Base-by-base conservation (phyloP, 2,113 vertebrate genomes). In the Neolamprologus variostigma region DNA sequence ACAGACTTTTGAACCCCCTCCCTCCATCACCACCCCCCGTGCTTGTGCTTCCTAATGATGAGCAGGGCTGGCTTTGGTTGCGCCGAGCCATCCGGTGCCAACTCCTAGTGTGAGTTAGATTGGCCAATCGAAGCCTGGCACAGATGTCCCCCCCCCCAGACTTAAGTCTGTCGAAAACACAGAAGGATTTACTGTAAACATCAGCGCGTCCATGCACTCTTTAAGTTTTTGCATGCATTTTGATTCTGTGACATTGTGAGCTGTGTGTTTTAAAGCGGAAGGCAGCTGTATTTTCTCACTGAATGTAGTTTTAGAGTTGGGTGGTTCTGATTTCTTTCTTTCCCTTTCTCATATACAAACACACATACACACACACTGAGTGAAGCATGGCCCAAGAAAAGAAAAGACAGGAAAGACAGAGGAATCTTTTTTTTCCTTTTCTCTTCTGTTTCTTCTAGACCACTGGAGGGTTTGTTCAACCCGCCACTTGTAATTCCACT, bases 401-500 rank as follows among this genome's bases (percentile, higher is more conserved):
- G 76, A 85, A 89, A 83, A 42, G 78, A 88, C 89, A 86, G 94
- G 89, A 91, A 90, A 88, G 80, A 89, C 85, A 80, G 90, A 90
- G 63, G 21, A 89, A 78, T 92, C 66, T 85, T 40, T 84, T 89
- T 76, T 51, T 42, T n/a, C 33, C 42, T 53, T 57, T 68, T 31
- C 63, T 61, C 55, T 85, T 91, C 51, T 82, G 63, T 88, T 93
- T 91, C 86, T 92, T 93, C 73, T 47, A 28, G 89, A 86, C 91
- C 91, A 91, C 94, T 93, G 90, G 88, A 93, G 91, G 89, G 90
- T 91, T 94, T 94, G 87, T 95, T 91, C 89, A 42, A 87, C 81
- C 91, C 87, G 84, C 94, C 95, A 95, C 95, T 95, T 94, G 94
- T 93, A 93, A 96, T 95, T 96, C 93, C 93, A 94, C 95, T 96